Evolutionary conservation across 2,888 invertebrate genomes (phyloP).

Genomic region (Pegoplata infirma): DNA sequence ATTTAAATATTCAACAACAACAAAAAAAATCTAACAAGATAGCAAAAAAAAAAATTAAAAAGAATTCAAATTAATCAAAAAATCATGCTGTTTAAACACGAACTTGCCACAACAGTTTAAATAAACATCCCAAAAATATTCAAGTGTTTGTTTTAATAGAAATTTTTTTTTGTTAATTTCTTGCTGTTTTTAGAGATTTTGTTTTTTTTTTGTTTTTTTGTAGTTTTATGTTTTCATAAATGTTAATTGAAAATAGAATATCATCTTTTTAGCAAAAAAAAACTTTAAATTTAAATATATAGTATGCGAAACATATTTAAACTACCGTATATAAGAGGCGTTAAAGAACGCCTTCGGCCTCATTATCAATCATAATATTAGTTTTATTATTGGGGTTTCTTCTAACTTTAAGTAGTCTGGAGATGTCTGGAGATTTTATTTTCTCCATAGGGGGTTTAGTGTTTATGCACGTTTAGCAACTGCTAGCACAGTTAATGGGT

Average conservation of each 20-base stretch:
- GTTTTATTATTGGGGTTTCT: background rate
- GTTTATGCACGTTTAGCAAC: slow-evolving; percentile 1
- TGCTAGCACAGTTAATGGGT: background rate
- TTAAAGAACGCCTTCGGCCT: slow-evolving; percentile 21
- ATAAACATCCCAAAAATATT: too few relatives aligned
- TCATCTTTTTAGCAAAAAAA: background rate
- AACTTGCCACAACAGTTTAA: slow-evolving; percentile 13
- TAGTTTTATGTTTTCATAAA: too few relatives aligned
- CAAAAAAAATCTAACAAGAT: too few relatives aligned
- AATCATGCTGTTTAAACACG: slow-evolving; percentile 33
- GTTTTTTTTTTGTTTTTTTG: background rate
- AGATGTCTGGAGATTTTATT: background rate
- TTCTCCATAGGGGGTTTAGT: background rate
- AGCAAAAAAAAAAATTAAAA: too few relatives aligned
- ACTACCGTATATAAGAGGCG: slow-evolving; percentile 23
- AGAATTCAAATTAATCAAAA: slow-evolving; percentile 24
- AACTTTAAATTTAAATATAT: too few relatives aligned
- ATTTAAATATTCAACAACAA: slow-evolving; percentile 36
- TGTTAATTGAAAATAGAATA: background rate
- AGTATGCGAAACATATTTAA: background rate
- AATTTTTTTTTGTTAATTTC: slow-evolving; percentile 1
- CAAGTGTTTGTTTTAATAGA: slow-evolving; percentile 30
- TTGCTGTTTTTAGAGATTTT: background rate
- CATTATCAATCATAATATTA: slow-evolving; percentile 24
- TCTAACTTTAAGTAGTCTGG: slow-evolving; percentile 16